Evolutionary conservation across 2,888 invertebrate genomes (phyloP).

Genomic region (Cantharis lateralis): DNA sequence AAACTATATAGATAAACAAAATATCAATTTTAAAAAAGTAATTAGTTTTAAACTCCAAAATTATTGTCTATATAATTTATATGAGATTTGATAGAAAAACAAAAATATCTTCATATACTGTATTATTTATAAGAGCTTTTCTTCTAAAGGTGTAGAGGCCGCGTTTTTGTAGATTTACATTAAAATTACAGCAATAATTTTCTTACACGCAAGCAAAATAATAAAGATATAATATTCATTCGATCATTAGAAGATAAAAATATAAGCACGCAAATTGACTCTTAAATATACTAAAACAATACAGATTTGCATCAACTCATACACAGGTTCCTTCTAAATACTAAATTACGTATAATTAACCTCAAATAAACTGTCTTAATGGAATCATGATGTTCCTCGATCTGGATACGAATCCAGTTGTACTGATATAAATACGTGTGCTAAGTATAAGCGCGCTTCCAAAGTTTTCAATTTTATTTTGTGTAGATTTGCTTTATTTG

Average conservation of each 20-base stretch:
- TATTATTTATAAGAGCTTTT: neutral
- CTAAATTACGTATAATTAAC: neutral
- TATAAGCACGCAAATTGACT: neutral
- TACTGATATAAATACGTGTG: neutral
- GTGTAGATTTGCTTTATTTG: neutral
- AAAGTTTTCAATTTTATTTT: neutral
- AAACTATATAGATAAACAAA: neutral
- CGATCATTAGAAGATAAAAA: neutral
- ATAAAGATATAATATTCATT: neutral
- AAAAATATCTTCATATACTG: neutral
- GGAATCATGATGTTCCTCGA: neutral
- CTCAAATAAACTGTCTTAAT: neutral
- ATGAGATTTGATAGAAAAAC: neutral
- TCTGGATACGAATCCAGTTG: neutral
- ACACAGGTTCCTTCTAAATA: neutral
- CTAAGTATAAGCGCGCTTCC: neutral
- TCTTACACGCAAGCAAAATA: neutral
- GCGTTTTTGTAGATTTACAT: neutral
- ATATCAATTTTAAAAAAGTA: neutral
- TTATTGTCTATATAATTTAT: too few species aligned
- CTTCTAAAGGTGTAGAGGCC: neutral
- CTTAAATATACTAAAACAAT: neutral
- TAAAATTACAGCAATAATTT: neutral
- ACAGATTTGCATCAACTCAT: neutral
- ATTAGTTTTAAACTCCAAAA: neutral